Evolutionary conservation across 1,140 invertebrate genomes (phyloP), one percentile per base, ranked within the genome.

Genomic region (Dreissena rostriformis): DNA sequence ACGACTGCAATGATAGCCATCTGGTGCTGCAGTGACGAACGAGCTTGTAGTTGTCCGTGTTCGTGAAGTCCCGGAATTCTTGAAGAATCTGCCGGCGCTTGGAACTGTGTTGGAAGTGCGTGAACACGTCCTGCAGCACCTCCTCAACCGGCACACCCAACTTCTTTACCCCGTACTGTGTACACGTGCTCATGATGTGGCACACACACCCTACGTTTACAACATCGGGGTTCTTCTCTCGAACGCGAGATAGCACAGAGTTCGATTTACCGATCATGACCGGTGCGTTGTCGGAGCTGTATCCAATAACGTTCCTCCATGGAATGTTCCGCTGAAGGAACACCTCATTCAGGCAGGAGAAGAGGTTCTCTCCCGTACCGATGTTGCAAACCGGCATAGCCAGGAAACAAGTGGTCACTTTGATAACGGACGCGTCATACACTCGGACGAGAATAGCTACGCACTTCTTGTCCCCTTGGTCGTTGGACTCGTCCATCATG

Each of bases 1-100:
- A 82, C 29, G n/a, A 85, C 57, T 84, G 73, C 28, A 88, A 26
- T 19, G 55, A 72, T 0, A 88, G 63, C 82, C 85, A 88, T 24
- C 82, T 49, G 0, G 85, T 88, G 0, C 49, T 24, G 65, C 82
- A 86, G 52, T 86, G 79, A 26, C 82, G 81, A n/a, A 86, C 17
- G 10, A 88, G 26, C 49, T 84, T 73, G 8, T 52, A 51, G 2
- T 63, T 24, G 2, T 86, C 73, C 14, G 73, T 76, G 24, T 83
- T 75, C 2, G 78, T 79, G 55, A 86, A 87, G n/a, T 75, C 68
- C 22, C 29, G 72, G 53, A 78, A 87, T 8, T 82, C 78, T 19
- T 79, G 78, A 72, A 70, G 75, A 2, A 75, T n/a, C 17, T 76
- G 26, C 61, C 65, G 61, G 26, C 85, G 49, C 19, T 85, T 84